phyloP scores from a whole-genome alignment of 37 sponge, comb jelly and placozoan genomes.

The Haliclona indistincta region DNA sequence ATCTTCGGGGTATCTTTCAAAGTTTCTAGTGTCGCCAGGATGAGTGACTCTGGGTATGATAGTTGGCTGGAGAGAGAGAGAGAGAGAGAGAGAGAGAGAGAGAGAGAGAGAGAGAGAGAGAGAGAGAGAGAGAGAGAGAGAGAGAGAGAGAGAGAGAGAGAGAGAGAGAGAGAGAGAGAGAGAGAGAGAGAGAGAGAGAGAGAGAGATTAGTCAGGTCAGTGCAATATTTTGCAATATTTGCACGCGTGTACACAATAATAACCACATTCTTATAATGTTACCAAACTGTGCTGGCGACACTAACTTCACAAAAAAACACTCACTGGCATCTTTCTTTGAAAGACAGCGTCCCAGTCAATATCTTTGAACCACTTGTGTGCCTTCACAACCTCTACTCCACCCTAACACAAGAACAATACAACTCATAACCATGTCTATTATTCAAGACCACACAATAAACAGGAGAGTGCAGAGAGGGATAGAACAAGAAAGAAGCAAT shows the following conservation, averaged over 20 bases:
- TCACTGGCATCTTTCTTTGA: conserved; percentile 68
- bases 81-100: too few species aligned
- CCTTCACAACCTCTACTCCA: conserved; percentile 88
- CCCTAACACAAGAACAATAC: conserved; percentile 40
- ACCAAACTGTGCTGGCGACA: too few species aligned
- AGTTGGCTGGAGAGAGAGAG: conserved; percentile 73
- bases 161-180: conserved; percentile 7
- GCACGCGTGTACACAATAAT: not conserved
- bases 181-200: not conserved
- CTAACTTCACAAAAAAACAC: conserved; percentile 3
- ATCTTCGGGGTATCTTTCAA: conserved; percentile 92
- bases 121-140: not conserved
- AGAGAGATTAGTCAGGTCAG: not conserved
- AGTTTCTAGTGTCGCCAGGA: conserved; percentile 90
- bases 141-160: not conserved
- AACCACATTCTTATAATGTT: not conserved
- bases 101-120: not conserved
- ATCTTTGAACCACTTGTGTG: conserved; percentile 89
- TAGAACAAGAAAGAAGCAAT: too few species aligned
- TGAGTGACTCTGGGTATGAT: conserved; percentile 84
- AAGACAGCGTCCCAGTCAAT: conserved; percentile 89
- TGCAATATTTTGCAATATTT: not conserved
- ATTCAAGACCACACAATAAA: not conserved
- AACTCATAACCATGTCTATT: not conserved
- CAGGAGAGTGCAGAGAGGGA: too few species aligned